Evolutionary conservation across 1,140 invertebrate genomes (phyloP).

Genomic region (Cherax quadricarinatus): DNA sequence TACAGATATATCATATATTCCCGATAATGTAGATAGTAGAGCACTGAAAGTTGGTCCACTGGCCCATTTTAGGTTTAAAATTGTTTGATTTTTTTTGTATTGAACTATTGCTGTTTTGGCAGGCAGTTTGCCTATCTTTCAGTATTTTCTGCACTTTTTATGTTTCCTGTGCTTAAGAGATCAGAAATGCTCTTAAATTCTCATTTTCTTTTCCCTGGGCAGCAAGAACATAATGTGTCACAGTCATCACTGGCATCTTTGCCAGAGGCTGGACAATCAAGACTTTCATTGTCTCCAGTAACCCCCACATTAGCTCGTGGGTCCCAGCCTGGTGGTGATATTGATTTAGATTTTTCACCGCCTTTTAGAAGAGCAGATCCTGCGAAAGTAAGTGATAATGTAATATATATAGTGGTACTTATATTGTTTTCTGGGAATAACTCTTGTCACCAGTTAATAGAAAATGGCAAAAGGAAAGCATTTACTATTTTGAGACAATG

Average conservation of each 20-base stretch:
- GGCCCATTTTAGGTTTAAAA: too few relatives aligned
- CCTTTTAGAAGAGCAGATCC: conserved; percentile 24
- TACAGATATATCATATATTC: too few relatives aligned
- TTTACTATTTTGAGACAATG: too few relatives aligned
- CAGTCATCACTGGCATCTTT: not conserved
- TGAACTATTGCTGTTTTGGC: too few relatives aligned
- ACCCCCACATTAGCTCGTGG: conserved; percentile 59
- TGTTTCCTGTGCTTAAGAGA: not conserved
- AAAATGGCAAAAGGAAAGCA: too few relatives aligned
- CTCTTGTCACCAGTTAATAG: too few relatives aligned
- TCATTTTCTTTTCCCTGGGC: not conserved
- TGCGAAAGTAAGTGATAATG: conserved; percentile 42
- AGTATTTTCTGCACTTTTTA: not conserved
- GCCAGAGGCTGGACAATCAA: not conserved
- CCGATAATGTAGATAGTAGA: too few relatives aligned
- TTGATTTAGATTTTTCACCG: conserved; percentile 65
- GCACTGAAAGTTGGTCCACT: too few relatives aligned
- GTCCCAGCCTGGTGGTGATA: conserved; percentile 54
- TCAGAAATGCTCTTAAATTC: not conserved
- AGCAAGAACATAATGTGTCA: conserved; percentile 15
- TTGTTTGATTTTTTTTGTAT: too few relatives aligned
- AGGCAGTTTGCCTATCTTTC: not conserved
- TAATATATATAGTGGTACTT: not conserved
- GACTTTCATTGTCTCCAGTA: not conserved
- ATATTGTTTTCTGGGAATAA: too few relatives aligned